These are phyloP conservation scores for Pristionchus arcanus DNA, from an alignment of 2,888 invertebrate genomes.

Conservation along the genomic window DNA sequence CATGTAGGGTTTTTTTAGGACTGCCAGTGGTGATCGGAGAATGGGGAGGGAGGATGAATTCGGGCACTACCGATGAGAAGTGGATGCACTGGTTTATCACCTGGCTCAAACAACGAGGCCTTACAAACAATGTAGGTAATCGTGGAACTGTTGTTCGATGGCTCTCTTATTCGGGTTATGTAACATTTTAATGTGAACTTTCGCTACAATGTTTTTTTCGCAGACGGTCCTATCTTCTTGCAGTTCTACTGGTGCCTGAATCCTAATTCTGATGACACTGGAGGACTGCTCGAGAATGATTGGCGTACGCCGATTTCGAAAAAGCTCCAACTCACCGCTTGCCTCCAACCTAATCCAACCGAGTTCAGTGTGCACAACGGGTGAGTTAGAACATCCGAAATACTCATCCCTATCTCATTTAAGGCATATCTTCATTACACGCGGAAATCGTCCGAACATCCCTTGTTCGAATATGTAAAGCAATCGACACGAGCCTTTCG, in stretches of 20 bases:
- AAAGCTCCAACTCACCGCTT: background rate
- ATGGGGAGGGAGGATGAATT: constrained; percentile 37
- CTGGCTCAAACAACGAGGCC: constrained; percentile 4
- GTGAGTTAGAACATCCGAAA: background rate
- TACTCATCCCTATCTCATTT: no score
- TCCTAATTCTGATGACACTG: constrained; percentile 55
- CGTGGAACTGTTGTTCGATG: no score
- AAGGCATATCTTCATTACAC: no score
- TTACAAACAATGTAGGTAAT: background rate
- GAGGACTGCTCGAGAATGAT: constrained; percentile 51
- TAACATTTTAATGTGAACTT: no score
- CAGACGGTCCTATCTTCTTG: background rate
- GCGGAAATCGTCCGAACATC: no score
- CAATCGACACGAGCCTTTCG: no score
- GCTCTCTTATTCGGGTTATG: no score
- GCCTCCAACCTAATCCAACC: constrained; percentile 17
- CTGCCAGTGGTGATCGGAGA: constrained; percentile 43
- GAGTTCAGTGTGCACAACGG: background rate
- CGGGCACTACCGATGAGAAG: background rate
- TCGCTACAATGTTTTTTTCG: no score
- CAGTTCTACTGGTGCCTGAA: constrained; percentile 56
- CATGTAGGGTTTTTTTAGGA: no score
- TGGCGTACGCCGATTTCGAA: constrained; percentile 10
- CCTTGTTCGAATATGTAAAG: no score
- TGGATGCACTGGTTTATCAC: constrained; percentile 9